Conservation (phyloP, 2,113 vertebrate genomes). For the Alouatta palliata region DNA sequence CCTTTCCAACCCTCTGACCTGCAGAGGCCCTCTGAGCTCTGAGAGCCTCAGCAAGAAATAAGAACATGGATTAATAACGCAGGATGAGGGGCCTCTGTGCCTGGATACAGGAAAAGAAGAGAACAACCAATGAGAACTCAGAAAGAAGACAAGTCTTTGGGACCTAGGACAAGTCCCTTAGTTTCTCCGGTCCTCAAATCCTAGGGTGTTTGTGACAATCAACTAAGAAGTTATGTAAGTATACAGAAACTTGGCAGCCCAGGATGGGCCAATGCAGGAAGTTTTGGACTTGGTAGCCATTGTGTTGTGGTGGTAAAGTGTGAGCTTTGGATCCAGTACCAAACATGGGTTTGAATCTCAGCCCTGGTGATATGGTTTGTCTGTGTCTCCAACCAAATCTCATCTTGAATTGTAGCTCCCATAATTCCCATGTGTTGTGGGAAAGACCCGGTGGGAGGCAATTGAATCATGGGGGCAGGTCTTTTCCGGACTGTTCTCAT, state of each 20-base stretch:
- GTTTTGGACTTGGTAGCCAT: neutral
- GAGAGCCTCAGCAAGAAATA: slow-evolving; percentile 29
- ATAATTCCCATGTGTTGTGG: too few relatives aligned
- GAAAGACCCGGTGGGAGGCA: too few relatives aligned
- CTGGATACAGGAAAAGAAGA: neutral
- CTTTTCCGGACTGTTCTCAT: too few relatives aligned
- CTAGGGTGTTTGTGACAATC: neutral
- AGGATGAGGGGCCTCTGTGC: neutral
- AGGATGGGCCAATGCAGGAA: neutral
- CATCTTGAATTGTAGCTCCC: too few relatives aligned
- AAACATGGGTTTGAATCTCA: neutral
- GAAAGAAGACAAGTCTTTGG: neutral
- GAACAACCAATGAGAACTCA: neutral
- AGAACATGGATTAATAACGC: neutral
- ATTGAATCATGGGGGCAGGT: too few relatives aligned
- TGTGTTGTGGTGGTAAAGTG: neutral
- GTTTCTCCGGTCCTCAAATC: neutral
- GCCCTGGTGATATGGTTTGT: too few relatives aligned
- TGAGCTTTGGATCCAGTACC: neutral
- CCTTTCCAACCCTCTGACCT: slow-evolving; percentile 39
- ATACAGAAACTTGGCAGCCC: neutral
- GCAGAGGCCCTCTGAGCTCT: slow-evolving; percentile 12
- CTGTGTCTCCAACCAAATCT: too few relatives aligned
- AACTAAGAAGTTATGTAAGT: neutral
- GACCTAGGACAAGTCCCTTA: neutral